phyloP scores from a whole-genome alignment of 2,113 vertebrate species.

The Oryctolagus cuniculus region DNA sequence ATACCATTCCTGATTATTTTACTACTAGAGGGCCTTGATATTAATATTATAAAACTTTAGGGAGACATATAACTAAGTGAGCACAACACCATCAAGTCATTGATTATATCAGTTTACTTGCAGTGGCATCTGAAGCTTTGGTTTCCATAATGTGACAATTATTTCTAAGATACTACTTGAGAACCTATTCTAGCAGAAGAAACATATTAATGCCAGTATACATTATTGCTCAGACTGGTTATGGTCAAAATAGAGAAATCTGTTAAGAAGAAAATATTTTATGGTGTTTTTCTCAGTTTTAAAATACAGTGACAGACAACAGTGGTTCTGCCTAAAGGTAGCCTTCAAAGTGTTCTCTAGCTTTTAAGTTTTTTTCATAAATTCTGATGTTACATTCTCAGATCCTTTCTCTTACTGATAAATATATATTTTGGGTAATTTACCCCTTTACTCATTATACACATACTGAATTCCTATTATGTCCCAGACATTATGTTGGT shows the following conservation, averaged over 20 bases:
- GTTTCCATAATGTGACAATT: not conserved
- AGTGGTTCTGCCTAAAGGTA: not conserved
- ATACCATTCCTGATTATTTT: not conserved
- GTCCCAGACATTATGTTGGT: not conserved
- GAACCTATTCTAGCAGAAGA: not conserved
- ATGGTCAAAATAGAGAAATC: not conserved
- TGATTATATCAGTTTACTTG: conserved; percentile 32
- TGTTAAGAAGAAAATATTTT: not conserved
- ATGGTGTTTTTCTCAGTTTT: not conserved
- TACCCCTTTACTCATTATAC: not conserved
- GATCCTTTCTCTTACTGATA: not conserved
- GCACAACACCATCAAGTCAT: not conserved
- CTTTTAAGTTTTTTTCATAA: conserved; percentile 12
- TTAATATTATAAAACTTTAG: not conserved
- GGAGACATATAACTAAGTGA: not conserved
- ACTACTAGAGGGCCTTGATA: not conserved
- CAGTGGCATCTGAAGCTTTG: not conserved
- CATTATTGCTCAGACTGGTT: not conserved
- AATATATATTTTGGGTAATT: not conserved
- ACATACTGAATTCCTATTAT: not conserved
- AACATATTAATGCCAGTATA: not conserved
- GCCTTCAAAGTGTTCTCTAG: not conserved
- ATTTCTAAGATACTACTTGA: not conserved
- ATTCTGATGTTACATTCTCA: not conserved
- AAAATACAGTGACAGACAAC: not conserved